These are phyloP conservation scores for Scytalopus superciliaris DNA, from an alignment of 2,113 vertebrate species.

Conservation along the genomic window DNA sequence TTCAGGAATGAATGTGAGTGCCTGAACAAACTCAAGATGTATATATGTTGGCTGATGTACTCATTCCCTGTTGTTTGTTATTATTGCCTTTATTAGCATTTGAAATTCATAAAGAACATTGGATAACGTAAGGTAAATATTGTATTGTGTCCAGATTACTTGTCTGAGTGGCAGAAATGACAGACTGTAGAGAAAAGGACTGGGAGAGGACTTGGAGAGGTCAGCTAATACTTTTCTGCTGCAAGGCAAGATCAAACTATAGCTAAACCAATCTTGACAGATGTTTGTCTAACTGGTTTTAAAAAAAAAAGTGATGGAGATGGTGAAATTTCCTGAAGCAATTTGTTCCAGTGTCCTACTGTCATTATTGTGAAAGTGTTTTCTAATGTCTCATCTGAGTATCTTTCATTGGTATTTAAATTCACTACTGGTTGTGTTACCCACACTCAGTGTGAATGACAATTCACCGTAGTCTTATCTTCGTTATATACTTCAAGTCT, in stretches of 20 bases:
- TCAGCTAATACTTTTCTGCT: background rate
- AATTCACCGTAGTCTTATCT: background rate
- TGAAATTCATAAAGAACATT: constrained; percentile 29
- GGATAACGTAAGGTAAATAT: background rate
- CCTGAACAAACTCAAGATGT: constrained; percentile 42
- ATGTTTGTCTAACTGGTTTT: background rate
- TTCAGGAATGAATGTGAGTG: constrained; percentile 30
- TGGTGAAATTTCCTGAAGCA: background rate
- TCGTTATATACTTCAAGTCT: background rate
- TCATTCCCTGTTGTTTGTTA: constrained; percentile 16
- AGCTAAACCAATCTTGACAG: background rate
- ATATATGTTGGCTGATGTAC: constrained; percentile 41
- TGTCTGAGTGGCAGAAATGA: background rate
- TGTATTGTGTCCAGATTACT: background rate
- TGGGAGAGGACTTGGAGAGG: background rate
- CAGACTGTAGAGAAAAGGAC: background rate
- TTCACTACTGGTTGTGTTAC: background rate
- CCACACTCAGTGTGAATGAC: background rate
- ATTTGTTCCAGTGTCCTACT: background rate
- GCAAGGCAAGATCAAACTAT: background rate
- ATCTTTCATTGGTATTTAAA: background rate
- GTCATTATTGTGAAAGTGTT: background rate
- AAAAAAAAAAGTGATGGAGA: background rate
- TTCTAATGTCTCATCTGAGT: background rate
- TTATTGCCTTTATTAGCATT: constrained; percentile 46